Base-by-base conservation (phyloP, 2,113 vertebrate species). In the Ammospiza caudacuta region DNA sequence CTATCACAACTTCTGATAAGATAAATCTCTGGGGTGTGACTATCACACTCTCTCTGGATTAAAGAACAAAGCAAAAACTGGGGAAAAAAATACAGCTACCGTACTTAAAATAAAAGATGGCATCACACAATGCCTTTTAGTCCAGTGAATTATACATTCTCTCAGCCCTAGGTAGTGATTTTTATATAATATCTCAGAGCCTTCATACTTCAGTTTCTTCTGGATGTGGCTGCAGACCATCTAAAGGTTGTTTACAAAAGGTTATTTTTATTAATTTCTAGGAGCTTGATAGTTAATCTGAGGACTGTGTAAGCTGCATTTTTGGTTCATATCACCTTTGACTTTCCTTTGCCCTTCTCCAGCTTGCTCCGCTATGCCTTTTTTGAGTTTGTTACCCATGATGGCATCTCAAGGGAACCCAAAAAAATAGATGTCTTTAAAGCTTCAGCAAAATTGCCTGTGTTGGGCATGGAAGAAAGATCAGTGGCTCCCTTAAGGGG, bases 101-200 rank as follows among this genome's bases (percentile, higher is more conserved):
- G 8, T 89, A 68, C 77, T 95, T 87, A 87, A 89, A 91, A 83
- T 83, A 84, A 87, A 87, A 81, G 52, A 33, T 90, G 62, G 57
- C 77, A 51, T 86, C 1, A 0, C 21, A 59, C 49, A 80, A 17
- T 0, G 20, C 44, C 59, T 77, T 85, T 81, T 70, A 86, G 76
- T 87, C 84, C 29, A 62, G 51, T 3, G 55, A 68, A 49, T 92
- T 89, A 49, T 16, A 52, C 9, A 43, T 88, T 83, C n/a, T 76
- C n/a, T 83, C 31, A 90, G 58, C 52, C 44, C 17, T 66, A 49
- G 64, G 54, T 66, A 76, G 39, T 54, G 83, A 41, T 70, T 68
- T 91, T 77, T 83, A 3, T 66, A 39, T 85, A 3, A 0, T 64
- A 44, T 66, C 41, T 80, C 51, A 37, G 16, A 67, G 58, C 33